Base-by-base conservation (phyloP, 2,797 vertebrate genomes). In the Peromyscus attwateri region DNA sequence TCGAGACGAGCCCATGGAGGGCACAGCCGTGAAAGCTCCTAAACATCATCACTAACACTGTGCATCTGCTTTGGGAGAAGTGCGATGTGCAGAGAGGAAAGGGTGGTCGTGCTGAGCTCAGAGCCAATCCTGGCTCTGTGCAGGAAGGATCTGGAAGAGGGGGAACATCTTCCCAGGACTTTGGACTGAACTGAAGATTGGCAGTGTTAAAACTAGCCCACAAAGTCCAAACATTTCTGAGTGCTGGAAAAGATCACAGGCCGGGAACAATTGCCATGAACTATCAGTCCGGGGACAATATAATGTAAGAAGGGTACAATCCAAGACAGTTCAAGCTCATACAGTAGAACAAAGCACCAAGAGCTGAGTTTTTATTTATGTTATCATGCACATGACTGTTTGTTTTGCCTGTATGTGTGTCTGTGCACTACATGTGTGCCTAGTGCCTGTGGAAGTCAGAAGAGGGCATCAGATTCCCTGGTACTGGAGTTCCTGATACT, bases 41-140 rank as follows among this genome's bases (percentile, higher is more conserved):
- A 13, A 13, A 17, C 2, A 8, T 19, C 3, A 46, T 71, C 8
- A 2, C 66, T 37, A 7, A 31, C 34, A 7, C 3, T 40, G 19
- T 19, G 49, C 17, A 10, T 89, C 17, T 37, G 57, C 71, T 66
- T 87, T 17, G 13, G 75, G 91, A 68, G 55, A 79, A 95, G 55
- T 10, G 1, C 37, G 34, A 12, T 4, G 0, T 40, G 2, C 57
- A n/a, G 9, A 3, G 13, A 68, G n/a, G 34, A n/a, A 29, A n/a
- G 27, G 70, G 60, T 34, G 25, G 70, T 21, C 31, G 3, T 23
- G 12, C 62, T 49, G 46, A 57, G 16, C 79, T 82, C 71, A 10
- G 27, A 85, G 82, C 34, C 34, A 27, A 12, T n/a, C 34, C 0
- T 40, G 62, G 27, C 49, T 71, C 10, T 68, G 31, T 79, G 84